Evolutionary conservation across 2,797 vertebrate species (phyloP).

Genomic region (Cirrhinus molitorella): DNA sequence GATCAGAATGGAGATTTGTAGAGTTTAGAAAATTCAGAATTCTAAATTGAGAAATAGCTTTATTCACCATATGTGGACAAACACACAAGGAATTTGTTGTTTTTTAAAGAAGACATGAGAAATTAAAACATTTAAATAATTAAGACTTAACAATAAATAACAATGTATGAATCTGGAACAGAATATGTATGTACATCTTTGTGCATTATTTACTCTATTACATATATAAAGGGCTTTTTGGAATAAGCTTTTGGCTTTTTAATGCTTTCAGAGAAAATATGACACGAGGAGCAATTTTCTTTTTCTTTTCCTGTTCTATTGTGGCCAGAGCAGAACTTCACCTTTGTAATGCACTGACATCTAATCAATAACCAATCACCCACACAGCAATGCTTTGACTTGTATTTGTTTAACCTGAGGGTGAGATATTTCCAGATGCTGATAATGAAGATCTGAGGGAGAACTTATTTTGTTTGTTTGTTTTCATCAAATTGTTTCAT

Average conservation of each 20-base stretch:
- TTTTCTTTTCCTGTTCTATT: not conserved
- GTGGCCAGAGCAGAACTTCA: constrained; percentile 29
- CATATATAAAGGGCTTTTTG: not conserved
- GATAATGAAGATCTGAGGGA: constrained; percentile 48
- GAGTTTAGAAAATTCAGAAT: too few relatives aligned
- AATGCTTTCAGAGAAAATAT: constrained; percentile 11
- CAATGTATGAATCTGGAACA: too few relatives aligned
- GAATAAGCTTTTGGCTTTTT: not conserved
- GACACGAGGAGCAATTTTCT: not conserved
- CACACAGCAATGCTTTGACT: constrained; percentile 54
- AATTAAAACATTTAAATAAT: too few relatives aligned
- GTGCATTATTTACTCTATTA: too few relatives aligned
- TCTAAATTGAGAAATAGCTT: too few relatives aligned
- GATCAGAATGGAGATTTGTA: not conserved
- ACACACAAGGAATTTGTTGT: too few relatives aligned
- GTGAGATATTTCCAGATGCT: constrained; percentile 64
- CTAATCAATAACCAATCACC: constrained; percentile 77
- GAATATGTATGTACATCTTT: too few relatives aligned
- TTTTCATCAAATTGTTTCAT: not conserved
- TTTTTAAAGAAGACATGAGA: too few relatives aligned
- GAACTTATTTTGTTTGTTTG: not conserved
- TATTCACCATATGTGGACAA: too few relatives aligned
- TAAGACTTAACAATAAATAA: too few relatives aligned
- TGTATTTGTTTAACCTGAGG: constrained; percentile 63
- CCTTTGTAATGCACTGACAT: constrained; percentile 63